Evolutionary conservation across 2,888 invertebrate genomes (phyloP).

Genomic region (Xestia c-nigrum): DNA sequence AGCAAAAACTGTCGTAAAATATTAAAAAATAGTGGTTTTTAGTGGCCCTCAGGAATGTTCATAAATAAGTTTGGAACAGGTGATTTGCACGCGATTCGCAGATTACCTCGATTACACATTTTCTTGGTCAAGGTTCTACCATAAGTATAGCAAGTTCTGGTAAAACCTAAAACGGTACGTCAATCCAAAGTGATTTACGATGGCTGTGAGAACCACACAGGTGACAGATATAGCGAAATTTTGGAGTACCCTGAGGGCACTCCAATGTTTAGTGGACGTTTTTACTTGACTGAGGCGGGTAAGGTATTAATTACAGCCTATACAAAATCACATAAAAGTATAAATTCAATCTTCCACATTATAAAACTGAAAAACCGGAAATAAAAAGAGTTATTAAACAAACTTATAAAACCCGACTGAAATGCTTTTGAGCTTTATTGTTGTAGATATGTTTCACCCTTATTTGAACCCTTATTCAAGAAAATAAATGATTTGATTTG

Average conservation of each 20-base stretch:
- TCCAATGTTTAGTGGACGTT: too few species aligned
- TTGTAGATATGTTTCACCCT: too few species aligned
- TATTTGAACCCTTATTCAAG: too few species aligned
- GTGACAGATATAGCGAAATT: neutral
- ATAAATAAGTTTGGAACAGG: neutral
- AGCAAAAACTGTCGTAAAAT: conserved; percentile 22
- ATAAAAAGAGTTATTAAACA: too few species aligned
- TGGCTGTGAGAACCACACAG: neutral
- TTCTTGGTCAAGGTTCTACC: neutral
- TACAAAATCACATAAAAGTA: too few species aligned
- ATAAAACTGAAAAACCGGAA: too few species aligned
- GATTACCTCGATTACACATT: neutral
- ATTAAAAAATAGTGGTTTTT: neutral
- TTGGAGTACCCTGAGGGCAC: neutral
- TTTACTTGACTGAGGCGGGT: too few species aligned
- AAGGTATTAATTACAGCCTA: too few species aligned
- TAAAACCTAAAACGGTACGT: conserved; percentile 3
- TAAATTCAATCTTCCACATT: too few species aligned
- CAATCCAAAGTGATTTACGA: neutral
- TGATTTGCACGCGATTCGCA: neutral
- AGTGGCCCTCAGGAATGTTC: neutral
- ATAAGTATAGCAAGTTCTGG: neutral
- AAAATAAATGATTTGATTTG: too few species aligned
- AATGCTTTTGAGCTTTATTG: too few species aligned
- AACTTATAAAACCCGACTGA: too few species aligned